Evolutionary conservation across 2,797 vertebrate genomes (phyloP).

Genomic region (Danio kyathit): DNA sequence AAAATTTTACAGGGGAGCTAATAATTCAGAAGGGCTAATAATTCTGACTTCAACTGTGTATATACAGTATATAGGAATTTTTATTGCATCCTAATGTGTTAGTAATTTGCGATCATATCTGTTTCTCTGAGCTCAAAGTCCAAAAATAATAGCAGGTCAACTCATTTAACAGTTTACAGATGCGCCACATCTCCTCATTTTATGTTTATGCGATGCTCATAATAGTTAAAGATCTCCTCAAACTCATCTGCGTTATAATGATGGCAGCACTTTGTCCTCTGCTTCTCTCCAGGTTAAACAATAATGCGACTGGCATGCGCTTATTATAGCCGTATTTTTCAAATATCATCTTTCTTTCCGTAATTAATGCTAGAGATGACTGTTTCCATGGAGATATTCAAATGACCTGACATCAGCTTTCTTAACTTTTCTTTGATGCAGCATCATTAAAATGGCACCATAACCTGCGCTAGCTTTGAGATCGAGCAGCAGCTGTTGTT

Average conservation of each 20-base stretch:
- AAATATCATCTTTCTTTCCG: not conserved
- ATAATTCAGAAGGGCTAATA: no score
- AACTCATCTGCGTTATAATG: conserved; percentile 31
- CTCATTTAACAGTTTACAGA: not conserved
- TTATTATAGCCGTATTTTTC: conserved; percentile 9
- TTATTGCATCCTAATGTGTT: no score
- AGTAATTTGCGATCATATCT: not conserved
- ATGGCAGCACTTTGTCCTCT: conserved; percentile 19
- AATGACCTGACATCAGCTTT: conserved; percentile 17
- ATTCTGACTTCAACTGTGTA: no score
- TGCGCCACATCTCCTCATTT: conserved; percentile 1
- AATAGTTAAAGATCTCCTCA: conserved; percentile 35
- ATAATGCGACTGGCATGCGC: not conserved
- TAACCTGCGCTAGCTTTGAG: conserved; percentile 16
- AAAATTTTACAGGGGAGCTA: no score
- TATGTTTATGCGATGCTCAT: conserved; percentile 22
- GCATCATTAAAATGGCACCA: conserved; percentile 16
- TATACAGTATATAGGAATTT: no score
- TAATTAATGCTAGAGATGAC: conserved; percentile 14
- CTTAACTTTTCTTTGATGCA: conserved; percentile 31
- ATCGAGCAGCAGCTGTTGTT: conserved; percentile 12
- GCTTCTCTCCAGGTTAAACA: conserved; percentile 1
- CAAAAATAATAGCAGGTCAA: not conserved
- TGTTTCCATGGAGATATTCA: conserved; percentile 34
- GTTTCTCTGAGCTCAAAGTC: not conserved